Evolutionary conservation across 2,888 invertebrate genomes (phyloP), one percentile per base, ranked within the genome.

Genomic region (Hirudinaria manillensis): DNA sequence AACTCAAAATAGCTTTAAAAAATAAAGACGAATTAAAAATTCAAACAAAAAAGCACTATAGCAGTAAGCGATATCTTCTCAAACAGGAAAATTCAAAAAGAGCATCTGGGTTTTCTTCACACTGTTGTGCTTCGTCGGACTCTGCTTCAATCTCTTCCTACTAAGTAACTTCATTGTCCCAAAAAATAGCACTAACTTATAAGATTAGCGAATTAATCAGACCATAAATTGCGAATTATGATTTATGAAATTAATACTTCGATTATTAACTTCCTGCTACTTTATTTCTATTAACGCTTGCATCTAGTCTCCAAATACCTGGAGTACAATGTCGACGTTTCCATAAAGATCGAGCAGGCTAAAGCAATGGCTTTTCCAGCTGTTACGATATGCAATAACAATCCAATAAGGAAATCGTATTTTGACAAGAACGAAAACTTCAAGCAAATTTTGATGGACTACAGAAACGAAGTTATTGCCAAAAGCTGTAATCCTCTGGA

Each of bases 311-410:
- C 36, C 21, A 73, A 73, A 36, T 73, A 73, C 32, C 32, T 73
- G 45, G 55, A 55, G 24, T 73, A 65, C 65, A 38, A 61, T 27
- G 73, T 73, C 24, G 55, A 61, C 61, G 65, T 73, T 4, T 32
- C 61, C 29, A 36, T 73, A 10, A 73, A 34, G 36, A 34, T 73
- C 24, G 27, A 73, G 38, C 73, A 73, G 24, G 36, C 61, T n/a
- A 61, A 65, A 32, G 34, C 65, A 16, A 36, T 73, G 21, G 65
- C 32, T 19, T 73, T 76, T 45, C 74, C 77, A 51, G 77, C 77
- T 21, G 76, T 77, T 21, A 77, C 77, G n/a, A 45, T 77, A 2
- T 77, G 77, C 53, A 77, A 77, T 51, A 76, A 77, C 76, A 77
- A 77, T 70, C 76, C 76, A 32, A 21, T 75, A 21, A 73, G 38